Evolutionary conservation across 2,888 invertebrate species (phyloP), one percentile per base, ranked within the genome.

Genomic region (Lasioglossum villosulum): DNA sequence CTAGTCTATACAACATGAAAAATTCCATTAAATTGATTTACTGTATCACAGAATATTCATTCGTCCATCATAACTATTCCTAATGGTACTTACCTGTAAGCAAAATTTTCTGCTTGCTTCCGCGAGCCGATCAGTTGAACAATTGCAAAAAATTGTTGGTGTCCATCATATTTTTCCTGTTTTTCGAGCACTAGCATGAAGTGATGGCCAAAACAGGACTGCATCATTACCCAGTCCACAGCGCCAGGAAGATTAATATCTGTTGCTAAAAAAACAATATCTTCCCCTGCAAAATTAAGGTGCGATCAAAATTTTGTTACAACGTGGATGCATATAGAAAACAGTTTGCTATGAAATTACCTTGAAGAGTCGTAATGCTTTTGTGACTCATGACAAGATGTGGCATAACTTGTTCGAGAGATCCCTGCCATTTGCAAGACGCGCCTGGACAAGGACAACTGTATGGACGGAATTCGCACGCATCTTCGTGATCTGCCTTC

Each of bases 141-240:
- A 93, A 99, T 99, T 37, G 99, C 99, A 96, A 98, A 99, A 95
- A 99, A 99, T 94, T 99, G 98, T 93, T 98, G 98, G 94, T 98
- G 98, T 1, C 98, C 99, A 96, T 99, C 99, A 95, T 97, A 98
- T 95, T 99, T 99, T 94, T 99, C 99, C 95, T 99, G 99, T 95
- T 99, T 99, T 95, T 99, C 99, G 76, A 99, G 96, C 56, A 99
- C 99, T 90, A 99, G 96, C 99, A 99, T 99, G 94, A 99, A 99
- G 95, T 99, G 99, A 95, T 99, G 99, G 81, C 99, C 99, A 95
- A 99, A 99, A 95, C 99, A 99, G 45, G 99, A 99, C 96, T 99
- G 99, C 99, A 99, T 99, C 99, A 99, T 99, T 5, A 99, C 99
- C 99, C 99, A 99, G 95, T 99, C 99, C 16, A 99, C 99, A 52